phyloP scores from a whole-genome alignment of 1,140 invertebrate genomes.

The Helicoverpa zea region DNA sequence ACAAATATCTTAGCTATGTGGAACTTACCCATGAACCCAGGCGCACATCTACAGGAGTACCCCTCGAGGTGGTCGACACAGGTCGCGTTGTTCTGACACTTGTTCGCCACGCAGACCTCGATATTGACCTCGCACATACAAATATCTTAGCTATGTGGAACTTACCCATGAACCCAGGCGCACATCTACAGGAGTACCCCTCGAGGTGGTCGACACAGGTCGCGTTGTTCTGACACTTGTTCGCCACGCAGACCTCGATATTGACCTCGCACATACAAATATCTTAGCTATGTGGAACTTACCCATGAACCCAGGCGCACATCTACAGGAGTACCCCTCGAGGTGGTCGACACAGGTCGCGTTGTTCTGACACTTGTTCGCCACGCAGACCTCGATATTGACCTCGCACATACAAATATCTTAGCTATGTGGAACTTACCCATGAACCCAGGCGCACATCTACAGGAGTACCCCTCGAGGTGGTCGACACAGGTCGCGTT shows the following conservation, averaged over 20 bases:
- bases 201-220: slow-evolving; percentile 95
- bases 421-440: slow-evolving; percentile 83
- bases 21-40: slow-evolving; percentile 92
- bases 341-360: slow-evolving; percentile 95
- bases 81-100: slow-evolving; percentile 96
- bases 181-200: slow-evolving; percentile 94
- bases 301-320: slow-evolving; percentile 94
- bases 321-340: slow-evolving; percentile 94
- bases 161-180: slow-evolving; percentile 93
- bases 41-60: slow-evolving; percentile 94
- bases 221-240: slow-evolving; percentile 96
- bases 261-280: slow-evolving; percentile 98
- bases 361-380: slow-evolving; percentile 95
- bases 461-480: slow-evolving; percentile 94
- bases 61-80: slow-evolving; percentile 94
- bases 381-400: slow-evolving; percentile 95
- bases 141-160: too few species aligned
- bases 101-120: slow-evolving; percentile 94
- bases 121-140: slow-evolving; percentile 98
- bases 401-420: slow-evolving; percentile 91
- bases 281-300: slow-evolving; percentile 50
- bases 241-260: slow-evolving; percentile 94
- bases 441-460: slow-evolving; percentile 94
- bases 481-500: slow-evolving; percentile 96
- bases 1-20: too few species aligned